Percentiles rank a stretch among this genome's conserved stretches.
phyloP scores from a whole-genome alignment of 2,113 vertebrate species.

The rabbit (Oryctolagus cuniculus) region mOryCun1.1 NC_091432.1:163987501-163988000 shows the following conservation, averaged over 20 bases:
- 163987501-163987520: constrained; percentile 17
- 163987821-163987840: no score
- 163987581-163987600: not conserved
- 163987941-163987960: not conserved
- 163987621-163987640: not conserved
- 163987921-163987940: accelerated
- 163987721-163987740: not conserved
- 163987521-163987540: not conserved
- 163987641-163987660: not conserved
- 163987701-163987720: not conserved
- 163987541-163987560: constrained; percentile 39
- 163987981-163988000: not conserved
- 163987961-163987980: no score
- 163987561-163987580: constrained; percentile 22
- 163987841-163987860: no score
- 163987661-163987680: not conserved
- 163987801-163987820: no score
- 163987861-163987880: no score
- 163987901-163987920: not conserved
- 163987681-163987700: not conserved
- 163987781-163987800: no score
- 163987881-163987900: not conserved
- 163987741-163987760: no score
- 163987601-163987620: not conserved
- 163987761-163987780: no score